Percentiles rank a stretch among this genome's conserved stretches.
phyloP scores from a whole-genome alignment of 2,113 vertebrate genomes.

The Heliornis fulica region DNA sequence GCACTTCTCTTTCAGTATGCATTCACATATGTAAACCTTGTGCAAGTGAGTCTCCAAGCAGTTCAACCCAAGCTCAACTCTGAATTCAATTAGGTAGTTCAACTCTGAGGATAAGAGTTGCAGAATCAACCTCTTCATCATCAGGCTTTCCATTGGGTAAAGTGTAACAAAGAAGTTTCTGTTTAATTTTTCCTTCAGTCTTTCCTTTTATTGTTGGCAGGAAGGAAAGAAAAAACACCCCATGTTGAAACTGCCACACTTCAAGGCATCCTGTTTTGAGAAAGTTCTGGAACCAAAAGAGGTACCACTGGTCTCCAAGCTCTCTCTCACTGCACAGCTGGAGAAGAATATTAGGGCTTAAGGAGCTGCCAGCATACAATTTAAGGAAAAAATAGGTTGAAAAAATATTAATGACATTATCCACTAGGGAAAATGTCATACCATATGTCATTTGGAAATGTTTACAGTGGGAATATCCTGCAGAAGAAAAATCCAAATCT shows the following conservation, averaged over 20 bases:
- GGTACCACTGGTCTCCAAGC: not conserved
- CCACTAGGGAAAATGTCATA: not conserved
- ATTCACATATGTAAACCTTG: not conserved
- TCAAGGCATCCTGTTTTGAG: not conserved
- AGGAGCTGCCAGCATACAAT: not conserved
- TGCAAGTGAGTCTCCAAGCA: not conserved
- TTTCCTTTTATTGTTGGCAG: not conserved
- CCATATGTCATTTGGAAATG: not conserved
- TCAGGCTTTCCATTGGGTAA: not conserved
- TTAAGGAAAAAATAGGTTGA: not conserved
- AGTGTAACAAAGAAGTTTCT: not conserved
- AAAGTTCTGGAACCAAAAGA: not conserved
- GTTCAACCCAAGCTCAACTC: not conserved
- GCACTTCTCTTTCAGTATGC: rapidly evolving
- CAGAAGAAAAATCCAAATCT: not conserved
- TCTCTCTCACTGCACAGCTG: not conserved
- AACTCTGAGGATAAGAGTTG: not conserved
- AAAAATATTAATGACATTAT: not conserved
- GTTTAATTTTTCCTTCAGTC: not conserved
- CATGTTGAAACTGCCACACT: not conserved
- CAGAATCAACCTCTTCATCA: not conserved
- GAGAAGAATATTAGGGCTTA: not conserved
- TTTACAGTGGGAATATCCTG: not conserved
- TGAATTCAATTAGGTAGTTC: not conserved
- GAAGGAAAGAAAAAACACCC: not conserved